A percentile compares a stretch with the other conserved stretches of the same genome.
Evolutionary conservation across 2,797 vertebrate species (phyloP).

Genomic region (Notolabrus celidotus): DNA sequence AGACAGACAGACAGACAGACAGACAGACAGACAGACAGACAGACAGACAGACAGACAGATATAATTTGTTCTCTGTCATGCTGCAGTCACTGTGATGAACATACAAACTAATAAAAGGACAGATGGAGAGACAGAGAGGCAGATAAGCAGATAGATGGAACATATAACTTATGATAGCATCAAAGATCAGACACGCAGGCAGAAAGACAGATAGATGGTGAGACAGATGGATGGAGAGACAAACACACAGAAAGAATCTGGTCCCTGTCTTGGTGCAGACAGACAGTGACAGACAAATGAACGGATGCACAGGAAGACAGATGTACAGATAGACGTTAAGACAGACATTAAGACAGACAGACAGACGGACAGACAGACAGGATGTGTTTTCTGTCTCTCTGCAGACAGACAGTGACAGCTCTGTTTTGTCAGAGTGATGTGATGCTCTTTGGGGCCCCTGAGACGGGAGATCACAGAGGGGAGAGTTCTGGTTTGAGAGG

Average conservation of each 20-base stretch:
- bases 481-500: conserved; percentile 62
- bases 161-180: too few species aligned
- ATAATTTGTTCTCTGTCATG: too few species aligned
- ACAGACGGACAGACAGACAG: not conserved
- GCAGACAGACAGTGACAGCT: conserved; percentile 59
- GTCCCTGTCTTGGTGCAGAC: not conserved
- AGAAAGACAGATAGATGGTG: too few species aligned
- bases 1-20: too few species aligned
- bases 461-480: conserved; percentile 53
- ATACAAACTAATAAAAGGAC: not conserved
- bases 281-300: not conserved
- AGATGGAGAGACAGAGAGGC: too few species aligned
- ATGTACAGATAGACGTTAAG: conserved; percentile 37
- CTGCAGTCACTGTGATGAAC: not conserved
- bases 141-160: not conserved
- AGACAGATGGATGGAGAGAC: too few species aligned
- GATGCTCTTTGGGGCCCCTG: conserved; percentile 66
- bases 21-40: too few species aligned
- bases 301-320: not conserved
- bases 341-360: not conserved
- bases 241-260: not conserved
- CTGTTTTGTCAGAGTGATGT: conserved; percentile 64
- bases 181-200: too few species aligned
- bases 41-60: too few species aligned
- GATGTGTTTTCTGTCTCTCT: not conserved